phyloP scores from a whole-genome alignment of 2,797 vertebrate genomes.

The Pachyuromys duprasi region DNA sequence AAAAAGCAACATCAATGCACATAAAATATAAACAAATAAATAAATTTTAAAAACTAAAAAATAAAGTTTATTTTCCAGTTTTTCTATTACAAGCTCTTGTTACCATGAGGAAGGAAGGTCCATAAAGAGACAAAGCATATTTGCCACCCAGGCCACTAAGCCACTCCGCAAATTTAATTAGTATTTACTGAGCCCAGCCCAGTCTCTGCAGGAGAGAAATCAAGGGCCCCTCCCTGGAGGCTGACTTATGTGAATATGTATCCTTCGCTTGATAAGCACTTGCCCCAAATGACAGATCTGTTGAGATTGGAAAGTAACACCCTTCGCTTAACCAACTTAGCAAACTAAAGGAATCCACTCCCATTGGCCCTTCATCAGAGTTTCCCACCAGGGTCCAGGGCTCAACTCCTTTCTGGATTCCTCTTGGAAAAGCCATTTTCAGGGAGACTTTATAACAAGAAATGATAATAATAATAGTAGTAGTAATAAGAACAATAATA shows the following conservation, averaged over 20 bases:
- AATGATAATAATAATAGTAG: background rate
- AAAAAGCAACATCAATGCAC: no score
- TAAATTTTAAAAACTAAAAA: no score
- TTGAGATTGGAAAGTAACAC: background rate
- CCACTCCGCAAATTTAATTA: background rate
- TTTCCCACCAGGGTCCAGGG: background rate
- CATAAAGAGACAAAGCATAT: background rate
- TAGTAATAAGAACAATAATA: background rate
- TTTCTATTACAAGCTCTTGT: constrained; percentile 5
- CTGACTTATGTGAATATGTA: background rate
- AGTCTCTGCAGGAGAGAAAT: background rate
- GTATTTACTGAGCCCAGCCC: constrained; percentile 44
- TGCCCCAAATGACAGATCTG: background rate
- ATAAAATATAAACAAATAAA: no score
- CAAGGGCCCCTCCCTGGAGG: background rate
- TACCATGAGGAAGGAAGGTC: background rate
- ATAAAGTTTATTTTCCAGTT: background rate
- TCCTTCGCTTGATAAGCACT: constrained; percentile 51
- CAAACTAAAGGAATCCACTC: background rate
- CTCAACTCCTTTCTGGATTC: background rate
- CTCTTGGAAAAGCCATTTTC: background rate
- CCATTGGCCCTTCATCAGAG: background rate
- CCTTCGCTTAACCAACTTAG: constrained; percentile 51
- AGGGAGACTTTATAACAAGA: background rate
- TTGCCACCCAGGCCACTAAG: background rate